Conservation (phyloP, 2,113 vertebrate species). For the Callithrix jacchus region DNA sequence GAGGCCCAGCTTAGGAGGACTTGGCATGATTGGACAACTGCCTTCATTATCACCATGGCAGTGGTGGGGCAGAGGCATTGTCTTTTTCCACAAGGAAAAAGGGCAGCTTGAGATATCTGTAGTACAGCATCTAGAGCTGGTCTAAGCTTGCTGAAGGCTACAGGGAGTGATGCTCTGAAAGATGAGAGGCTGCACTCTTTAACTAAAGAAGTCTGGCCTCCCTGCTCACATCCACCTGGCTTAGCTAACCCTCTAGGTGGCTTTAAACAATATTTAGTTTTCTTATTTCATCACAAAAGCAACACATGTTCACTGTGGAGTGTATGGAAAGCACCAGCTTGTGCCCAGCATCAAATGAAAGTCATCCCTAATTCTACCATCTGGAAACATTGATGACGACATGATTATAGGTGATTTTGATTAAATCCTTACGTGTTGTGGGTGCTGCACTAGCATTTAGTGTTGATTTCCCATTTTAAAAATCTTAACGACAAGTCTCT, state of each 20-base stretch:
- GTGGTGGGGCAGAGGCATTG: neutral
- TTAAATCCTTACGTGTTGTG: neutral
- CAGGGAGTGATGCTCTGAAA: neutral
- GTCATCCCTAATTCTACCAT: neutral
- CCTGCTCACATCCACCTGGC: neutral
- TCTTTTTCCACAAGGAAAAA: neutral
- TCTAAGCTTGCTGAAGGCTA: neutral
- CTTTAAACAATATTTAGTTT: neutral
- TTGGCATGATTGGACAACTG: rapidly evolving
- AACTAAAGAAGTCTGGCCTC: neutral
- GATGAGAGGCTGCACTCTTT: neutral
- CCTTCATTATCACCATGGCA: no score
- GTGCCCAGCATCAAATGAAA: neutral
- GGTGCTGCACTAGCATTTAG: neutral
- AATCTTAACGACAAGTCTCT: neutral
- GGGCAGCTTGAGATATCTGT: neutral
- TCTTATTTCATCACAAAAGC: neutral
- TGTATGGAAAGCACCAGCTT: neutral
- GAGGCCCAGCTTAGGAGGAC: neutral
- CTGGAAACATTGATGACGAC: neutral
- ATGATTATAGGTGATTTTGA: neutral
- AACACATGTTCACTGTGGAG: neutral
- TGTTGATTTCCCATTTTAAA: neutral
- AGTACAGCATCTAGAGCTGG: neutral
- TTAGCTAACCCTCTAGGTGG: no score